Base-by-base conservation (phyloP, 2,113 vertebrate species). In the Panthera tigris region DNA sequence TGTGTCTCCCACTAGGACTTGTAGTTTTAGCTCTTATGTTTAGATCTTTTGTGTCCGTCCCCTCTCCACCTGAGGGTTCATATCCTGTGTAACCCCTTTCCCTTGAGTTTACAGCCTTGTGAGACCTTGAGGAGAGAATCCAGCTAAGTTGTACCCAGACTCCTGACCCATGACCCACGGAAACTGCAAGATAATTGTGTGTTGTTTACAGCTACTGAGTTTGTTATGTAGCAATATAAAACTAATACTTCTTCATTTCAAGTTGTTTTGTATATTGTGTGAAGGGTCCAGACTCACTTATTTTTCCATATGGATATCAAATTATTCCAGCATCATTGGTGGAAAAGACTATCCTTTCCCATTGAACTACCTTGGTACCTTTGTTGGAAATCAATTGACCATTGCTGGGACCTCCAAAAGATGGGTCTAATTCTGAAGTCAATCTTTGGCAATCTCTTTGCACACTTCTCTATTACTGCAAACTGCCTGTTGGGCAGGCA, bases 191-290 rank as follows among this genome's bases (percentile, higher is more conserved):
- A 39, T 83, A 31, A 83, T 92, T 55, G 13, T 63, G 25, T 94
- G 48, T 39, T 71, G 29, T 84, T 79, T 71, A 76, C 41, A 66
- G 33, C 29, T 79, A 61, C 36, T 73, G 71, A 93, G 76, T 69
- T 79, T 82, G 52, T 87, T 41, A 36, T 68, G 15, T 45, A 83
- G 12, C 18, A 84, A 23, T 66, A 36, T 71, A 91, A 83, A 96
- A 79, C 29, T 29, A 71, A 18, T 73, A 74, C 7, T 63, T 73
- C 52, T 93, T 61, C 41, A 41, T 86, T 90, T 86, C 39, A 74
- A 55, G 69, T 93, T 96, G 66, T 87, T 85, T 82, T 96, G 23
- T 78, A 74, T 92, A 31, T 78, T 79, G 16, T 91, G 45, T 91
- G 45, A 97, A 23, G 73, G 14, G 19, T 93, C 74, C 91, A 41